Evolutionary conservation across 2,113 vertebrate genomes (phyloP), one percentile per base, ranked within the genome.

Genomic region (Oncorhynchus mykiss): DNA sequence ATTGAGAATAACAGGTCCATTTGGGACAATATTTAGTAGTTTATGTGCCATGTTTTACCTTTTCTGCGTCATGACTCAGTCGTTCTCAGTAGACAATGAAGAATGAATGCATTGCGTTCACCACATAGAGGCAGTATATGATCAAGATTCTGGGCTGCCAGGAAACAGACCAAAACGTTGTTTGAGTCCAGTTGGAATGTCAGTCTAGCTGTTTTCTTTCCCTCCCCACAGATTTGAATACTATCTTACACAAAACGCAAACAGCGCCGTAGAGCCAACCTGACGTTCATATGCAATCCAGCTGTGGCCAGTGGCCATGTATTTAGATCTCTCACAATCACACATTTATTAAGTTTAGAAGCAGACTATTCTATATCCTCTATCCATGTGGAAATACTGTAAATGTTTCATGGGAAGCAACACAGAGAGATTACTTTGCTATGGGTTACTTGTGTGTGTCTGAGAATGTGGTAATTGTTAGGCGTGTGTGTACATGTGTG

Each of bases 111-210:
- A 83, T 77, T 79, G 79, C 78, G 81, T 86, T 88, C 92, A 93
- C 93, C 92, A 94, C 93, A 91, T 86, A 92, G 93, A 93, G 93
- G 93, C 93, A 93, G 93, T 93, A 92, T 93, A 88, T 91, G 92
- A 93, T 93, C 90, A 93, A 89, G 84, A 89, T 93, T 62, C 59
- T 22, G 20, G n/a, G 59, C 87, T 83, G 86, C 22, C 20, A 16
- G 84, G 71, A 86, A 45, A 81, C 84, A 84, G 79, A 77, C 71
- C 12, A 67, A 85, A 16, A 22, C 1, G 12, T 22, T 11, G 9
- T 45, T 45, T 45, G 39, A 45, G 39, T 45, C 39, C 39, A 45
- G 39, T 2, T 45, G 39, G 39, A 45, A 45, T 11, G 39, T 45
- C 39, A 45, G 39, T 45, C 9, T 1, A 12, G 39, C 39, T 45